Percentiles rank a stretch among this genome's conserved stretches.
phyloP scores from a whole-genome alignment of 2,888 invertebrate species.

The Clepsis dumicolana region DNA sequence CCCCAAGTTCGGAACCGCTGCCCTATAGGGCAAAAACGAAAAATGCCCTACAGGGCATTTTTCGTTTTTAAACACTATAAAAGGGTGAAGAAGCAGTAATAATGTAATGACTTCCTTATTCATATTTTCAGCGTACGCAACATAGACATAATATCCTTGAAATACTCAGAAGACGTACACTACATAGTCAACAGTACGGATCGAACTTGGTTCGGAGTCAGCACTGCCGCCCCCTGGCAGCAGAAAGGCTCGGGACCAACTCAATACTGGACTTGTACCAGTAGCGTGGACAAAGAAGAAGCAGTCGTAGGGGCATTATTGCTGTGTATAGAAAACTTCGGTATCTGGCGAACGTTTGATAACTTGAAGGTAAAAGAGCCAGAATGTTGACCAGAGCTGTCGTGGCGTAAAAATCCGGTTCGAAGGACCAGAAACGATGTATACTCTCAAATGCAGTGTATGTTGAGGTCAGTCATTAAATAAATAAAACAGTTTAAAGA shows the following conservation, averaged over 20 bases:
- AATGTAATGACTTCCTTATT: not conserved
- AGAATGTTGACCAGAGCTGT: constrained; percentile 50
- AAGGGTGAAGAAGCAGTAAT: too few species aligned
- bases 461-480: not conserved
- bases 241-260: constrained; percentile 45
- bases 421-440: too few species aligned
- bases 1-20: too few species aligned
- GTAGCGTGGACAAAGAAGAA: constrained; percentile 56
- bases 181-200: constrained; percentile 62
- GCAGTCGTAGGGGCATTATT: constrained; percentile 56
- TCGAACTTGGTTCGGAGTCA: constrained; percentile 63
- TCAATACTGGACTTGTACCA: constrained; percentile 66
- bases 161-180: constrained; percentile 52
- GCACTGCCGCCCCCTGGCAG: constrained; percentile 67
- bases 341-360: constrained; percentile 66
- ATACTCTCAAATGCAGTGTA: too few species aligned
- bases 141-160: constrained; percentile 66
- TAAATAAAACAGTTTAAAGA: constrained; percentile 53
- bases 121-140: constrained; percentile 62
- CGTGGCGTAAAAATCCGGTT: too few species aligned
- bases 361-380: constrained; percentile 71
- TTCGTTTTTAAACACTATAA: too few species aligned
- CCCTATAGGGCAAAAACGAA: too few species aligned
- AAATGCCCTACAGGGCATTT: too few species aligned
- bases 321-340: constrained; percentile 59